Evolutionary conservation across 2,113 vertebrate species (phyloP), one percentile per base, ranked within the genome.

Genomic region (Erythrolamprus reginae): DNA sequence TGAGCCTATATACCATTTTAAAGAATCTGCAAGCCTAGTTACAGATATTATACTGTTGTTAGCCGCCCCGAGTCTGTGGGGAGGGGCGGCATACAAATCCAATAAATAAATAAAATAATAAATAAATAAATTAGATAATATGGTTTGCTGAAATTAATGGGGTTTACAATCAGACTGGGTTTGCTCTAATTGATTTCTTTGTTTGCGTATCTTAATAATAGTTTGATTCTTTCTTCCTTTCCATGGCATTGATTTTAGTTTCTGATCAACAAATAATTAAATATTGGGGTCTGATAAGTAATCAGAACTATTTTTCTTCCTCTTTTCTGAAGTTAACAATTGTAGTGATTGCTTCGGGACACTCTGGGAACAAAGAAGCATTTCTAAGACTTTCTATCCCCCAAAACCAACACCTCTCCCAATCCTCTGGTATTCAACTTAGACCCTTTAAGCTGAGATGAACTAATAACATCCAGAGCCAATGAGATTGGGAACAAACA

Each of bases 401-500:
- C 82, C 96, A 96, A 77, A 38, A 38, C 15, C 33, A 77, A 42
- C 65, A 77, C 65, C 65, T 2, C 19, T 17, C 6, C 12, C 70
- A 21, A 21, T 21, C 17, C 93, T 89, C 95, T 93, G 92, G 92
- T 94, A 94, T 96, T 96, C 94, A 96, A 93, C 93, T 94, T 94
- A 95, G 90, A 92, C 96, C 96, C 96, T 95, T 96, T 97, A 95
- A 96, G 96, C 92, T 96, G 96, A 97, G 96, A 95, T 45, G 94
- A 97, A 94, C 95, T 97, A 96, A 97, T 95, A 95, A 96, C 95
- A 97, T 95, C 94, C 93, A 93, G 88, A 91, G 95, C 95, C 96
- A 97, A 97, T 95, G 94, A 96, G 94, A 95, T 94, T 96, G 94
- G 93, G 96, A 97, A 97, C 96, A 97, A 97, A 97, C 94, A 96